A percentile compares a stretch with the other conserved stretches of the same genome.
These are phyloP conservation scores for Lacerta agilis DNA, from an alignment of 2,797 vertebrate genomes.

Conservation along the genomic window DNA sequence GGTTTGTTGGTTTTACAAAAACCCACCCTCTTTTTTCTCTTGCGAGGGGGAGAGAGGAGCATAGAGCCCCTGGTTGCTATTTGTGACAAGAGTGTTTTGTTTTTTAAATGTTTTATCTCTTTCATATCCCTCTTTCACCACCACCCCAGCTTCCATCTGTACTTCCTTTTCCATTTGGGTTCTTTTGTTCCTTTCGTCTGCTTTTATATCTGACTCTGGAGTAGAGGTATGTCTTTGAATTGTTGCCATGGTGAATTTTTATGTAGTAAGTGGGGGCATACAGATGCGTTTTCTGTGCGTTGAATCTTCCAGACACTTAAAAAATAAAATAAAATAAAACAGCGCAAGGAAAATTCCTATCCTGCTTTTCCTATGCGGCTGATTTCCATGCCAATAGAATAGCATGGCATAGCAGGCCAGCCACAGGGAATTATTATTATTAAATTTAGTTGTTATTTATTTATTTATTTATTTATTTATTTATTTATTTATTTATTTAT, in stretches of 20 bases:
- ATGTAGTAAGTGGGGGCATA: neutral
- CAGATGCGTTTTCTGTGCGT: neutral
- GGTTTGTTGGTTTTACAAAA: neutral
- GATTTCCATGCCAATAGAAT: neutral
- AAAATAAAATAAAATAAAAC: neutral
- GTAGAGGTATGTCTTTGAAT: constrained; percentile 5
- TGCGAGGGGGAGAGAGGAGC: too few relatives aligned
- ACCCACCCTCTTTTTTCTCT: neutral
- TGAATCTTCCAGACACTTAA: neutral
- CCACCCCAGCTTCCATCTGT: neutral
- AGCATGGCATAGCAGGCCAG: too few relatives aligned
- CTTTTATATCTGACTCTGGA: constrained; percentile 7
- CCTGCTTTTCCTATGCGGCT: neutral
- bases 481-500: too few relatives aligned
- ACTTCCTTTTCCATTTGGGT: neutral
- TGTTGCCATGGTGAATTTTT: constrained; percentile 35
- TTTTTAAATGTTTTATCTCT: neutral
- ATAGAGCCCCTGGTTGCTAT: neutral
- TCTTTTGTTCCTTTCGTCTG: neutral
- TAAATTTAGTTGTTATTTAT: too few relatives aligned
- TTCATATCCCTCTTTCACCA: neutral
- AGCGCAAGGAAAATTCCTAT: neutral
- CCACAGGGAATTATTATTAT: neutral
- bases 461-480: too few relatives aligned
- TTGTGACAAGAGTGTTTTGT: neutral